Evolutionary conservation across 1,140 invertebrate genomes (phyloP).

Genomic region (Panagrolaimus sp.): DNA sequence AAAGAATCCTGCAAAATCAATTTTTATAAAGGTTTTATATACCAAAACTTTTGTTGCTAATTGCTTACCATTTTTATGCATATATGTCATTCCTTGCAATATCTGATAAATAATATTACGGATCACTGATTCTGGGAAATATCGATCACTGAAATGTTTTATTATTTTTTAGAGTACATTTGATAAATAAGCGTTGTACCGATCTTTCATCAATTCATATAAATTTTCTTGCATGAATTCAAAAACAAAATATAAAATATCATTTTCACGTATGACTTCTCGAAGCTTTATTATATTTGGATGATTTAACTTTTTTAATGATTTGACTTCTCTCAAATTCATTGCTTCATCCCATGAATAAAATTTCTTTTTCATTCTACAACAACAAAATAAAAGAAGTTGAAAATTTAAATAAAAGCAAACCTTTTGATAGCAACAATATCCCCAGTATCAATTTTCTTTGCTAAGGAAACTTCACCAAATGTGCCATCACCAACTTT

Average conservation of each 20-base stretch:
- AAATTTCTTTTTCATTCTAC: constrained; percentile 98
- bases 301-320: constrained; percentile 92
- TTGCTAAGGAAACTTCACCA: constrained; percentile 89
- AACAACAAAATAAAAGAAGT: too few relatives aligned
- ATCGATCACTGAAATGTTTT: constrained; percentile 66
- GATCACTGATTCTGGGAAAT: constrained; percentile 84
- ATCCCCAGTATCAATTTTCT: constrained; percentile 88
- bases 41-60: too few relatives aligned
- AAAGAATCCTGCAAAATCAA: constrained; percentile 73
- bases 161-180: neutral
- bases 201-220: constrained; percentile 95
- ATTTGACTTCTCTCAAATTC: constrained; percentile 96
- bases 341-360: constrained; percentile 99
- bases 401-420: too few relatives aligned
- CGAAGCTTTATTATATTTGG: constrained; percentile 96
- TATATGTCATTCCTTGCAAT: constrained; percentile 89
- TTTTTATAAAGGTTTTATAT: too few relatives aligned
- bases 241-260: constrained; percentile 97
- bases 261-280: constrained; percentile 97
- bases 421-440: constrained; percentile 66
- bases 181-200: constrained; percentile 64
- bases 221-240: constrained; percentile 99
- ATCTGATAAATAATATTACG: constrained; percentile 92
- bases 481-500: constrained; percentile 97
- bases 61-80: constrained; percentile 76